Base-by-base conservation (phyloP, 2,113 vertebrate species). In the Xenotilapia flavipinnis region DNA sequence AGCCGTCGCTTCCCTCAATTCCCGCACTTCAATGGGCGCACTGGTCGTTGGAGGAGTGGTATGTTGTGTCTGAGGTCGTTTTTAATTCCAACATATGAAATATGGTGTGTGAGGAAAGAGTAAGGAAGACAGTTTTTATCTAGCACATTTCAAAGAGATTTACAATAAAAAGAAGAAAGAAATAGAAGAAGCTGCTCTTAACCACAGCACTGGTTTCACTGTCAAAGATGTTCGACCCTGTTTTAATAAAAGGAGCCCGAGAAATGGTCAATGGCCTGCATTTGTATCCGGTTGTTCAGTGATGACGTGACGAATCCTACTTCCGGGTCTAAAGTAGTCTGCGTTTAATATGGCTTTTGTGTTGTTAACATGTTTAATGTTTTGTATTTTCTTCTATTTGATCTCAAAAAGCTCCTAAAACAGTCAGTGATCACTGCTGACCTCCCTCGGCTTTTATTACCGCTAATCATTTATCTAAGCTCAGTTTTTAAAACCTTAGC, bases 21-120 rank as follows among this genome's bases (percentile, higher is more conserved):
- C 99, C 3, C 97, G 98, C 89, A 98, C 98, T 2, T 99, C 99
- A n/a, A 96, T 99, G 98, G 96, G 97, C 13, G 84, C 97, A 53
- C 82, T 99, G 82, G 28, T 99, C 31, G 93, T 98, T 56, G 98
- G 98, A 12, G 99, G 98, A 95, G 96, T 99, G 97, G 99, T 98
- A 97, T 94, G 98, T 97, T 15, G 90, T 51, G 47, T 33, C 13
- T 15, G 51, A 47, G 47, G 7, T 4, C 17, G 7, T 60, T 82
- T 84, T 13, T 47, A 55, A 38, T 49, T 38, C 7, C 31, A 47
- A 17, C 45, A 75, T 49, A 75, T 45, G 42, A 17, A 14, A 75
- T 45, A 1, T 70, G 38, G 13, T 49, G 42, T 75, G 10, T 49
- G 23, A 75, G 21, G 42, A 26, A 26, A 42, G 23, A 47, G 21